Evolutionary conservation across 1,140 invertebrate genomes (phyloP).

Genomic region (Papilio glaucus): DNA sequence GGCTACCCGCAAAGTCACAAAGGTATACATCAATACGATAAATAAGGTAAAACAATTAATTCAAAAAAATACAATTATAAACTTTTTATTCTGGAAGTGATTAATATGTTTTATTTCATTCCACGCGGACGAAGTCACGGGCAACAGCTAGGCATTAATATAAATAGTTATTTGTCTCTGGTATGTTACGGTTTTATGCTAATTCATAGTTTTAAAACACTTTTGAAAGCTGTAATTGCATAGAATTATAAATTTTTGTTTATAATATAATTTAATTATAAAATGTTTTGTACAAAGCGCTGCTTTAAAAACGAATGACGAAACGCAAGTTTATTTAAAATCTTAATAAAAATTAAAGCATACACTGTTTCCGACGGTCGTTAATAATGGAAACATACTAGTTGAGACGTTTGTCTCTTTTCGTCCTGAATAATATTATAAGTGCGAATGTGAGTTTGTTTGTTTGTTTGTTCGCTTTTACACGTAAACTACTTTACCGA

Average conservation of each 20-base stretch:
- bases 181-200: background rate
- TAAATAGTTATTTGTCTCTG: no score
- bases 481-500: background rate
- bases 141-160: no score
- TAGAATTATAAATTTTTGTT: background rate
- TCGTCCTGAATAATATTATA: background rate
- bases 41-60: no score
- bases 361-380: background rate
- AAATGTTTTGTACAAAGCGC: background rate
- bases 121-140: no score
- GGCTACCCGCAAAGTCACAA: no score
- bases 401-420: background rate
- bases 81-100: no score
- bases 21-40: no score
- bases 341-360: background rate
- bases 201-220: conserved; percentile 17
- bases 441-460: no score
- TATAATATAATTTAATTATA: background rate
- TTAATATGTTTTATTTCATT: no score
- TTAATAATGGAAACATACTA: conserved; percentile 7
- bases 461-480: no score
- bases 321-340: background rate
- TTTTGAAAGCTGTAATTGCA: conserved; percentile 4
- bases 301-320: background rate
- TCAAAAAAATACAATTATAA: no score